Percentiles rank a stretch among this genome's conserved stretches.
Evolutionary conservation across 2,888 invertebrate genomes (phyloP).

Genomic region (Heliconius ismenius): DNA sequence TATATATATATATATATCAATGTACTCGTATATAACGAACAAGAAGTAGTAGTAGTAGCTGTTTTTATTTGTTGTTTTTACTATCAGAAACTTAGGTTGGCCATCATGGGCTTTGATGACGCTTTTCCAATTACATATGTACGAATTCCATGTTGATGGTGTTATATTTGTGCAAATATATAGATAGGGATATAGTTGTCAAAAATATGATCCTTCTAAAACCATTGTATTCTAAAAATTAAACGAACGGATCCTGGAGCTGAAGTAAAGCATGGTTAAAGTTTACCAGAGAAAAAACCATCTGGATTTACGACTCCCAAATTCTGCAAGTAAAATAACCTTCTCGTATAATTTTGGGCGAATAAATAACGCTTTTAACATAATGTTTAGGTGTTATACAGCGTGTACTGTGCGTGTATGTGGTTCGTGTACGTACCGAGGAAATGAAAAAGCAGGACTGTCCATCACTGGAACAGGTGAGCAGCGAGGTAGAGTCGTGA

Average conservation of each 20-base stretch:
- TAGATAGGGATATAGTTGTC: no score
- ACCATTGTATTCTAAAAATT: neutral
- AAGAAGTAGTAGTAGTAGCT: neutral
- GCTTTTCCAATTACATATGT: neutral
- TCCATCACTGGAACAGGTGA: conserved; percentile 54
- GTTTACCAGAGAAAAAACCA: conserved; percentile 57
- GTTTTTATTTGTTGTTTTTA: no score
- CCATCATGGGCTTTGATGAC: neutral
- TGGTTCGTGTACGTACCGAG: conserved; percentile 21
- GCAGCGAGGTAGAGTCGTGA: conserved; percentile 37
- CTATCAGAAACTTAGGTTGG: neutral
- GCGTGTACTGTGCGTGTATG: conserved; percentile 27
- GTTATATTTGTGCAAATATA: no score
- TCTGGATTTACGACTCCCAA: conserved; percentile 60
- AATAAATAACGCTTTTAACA: conserved; percentile 45
- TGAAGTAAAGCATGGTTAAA: conserved; percentile 55
- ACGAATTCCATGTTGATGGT: no score
- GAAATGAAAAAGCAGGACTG: conserved; percentile 52
- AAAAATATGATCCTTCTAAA: neutral
- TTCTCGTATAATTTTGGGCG: conserved; percentile 45
- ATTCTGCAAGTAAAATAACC: conserved; percentile 53
- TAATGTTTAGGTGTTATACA: conserved; percentile 43
- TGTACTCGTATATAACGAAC: neutral
- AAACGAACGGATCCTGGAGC: neutral
- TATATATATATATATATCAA: no score